phyloP scores from a whole-genome alignment of 2,113 vertebrate genomes.

The Oryzias woworae region DNA sequence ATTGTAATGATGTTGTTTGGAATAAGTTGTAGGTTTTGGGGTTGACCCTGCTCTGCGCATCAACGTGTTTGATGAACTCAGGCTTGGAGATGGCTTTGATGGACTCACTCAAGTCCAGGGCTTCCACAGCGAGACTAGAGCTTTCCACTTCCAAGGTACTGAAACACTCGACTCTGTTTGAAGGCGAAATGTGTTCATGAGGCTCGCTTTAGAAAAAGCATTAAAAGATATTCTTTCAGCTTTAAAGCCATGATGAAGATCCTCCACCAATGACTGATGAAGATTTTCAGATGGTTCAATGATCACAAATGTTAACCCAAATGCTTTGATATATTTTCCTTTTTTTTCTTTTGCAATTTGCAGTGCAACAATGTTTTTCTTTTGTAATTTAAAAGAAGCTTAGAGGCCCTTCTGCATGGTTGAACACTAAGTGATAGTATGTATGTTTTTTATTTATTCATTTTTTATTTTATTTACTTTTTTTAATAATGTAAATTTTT shows the following conservation, averaged over 20 bases:
- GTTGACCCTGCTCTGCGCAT: slow-evolving; percentile 94
- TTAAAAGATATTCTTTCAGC: background rate
- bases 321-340: background rate
- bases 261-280: background rate
- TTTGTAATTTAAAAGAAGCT: slow-evolving; percentile 10
- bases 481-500: too few species aligned
- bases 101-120: slow-evolving; percentile 94
- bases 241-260: background rate
- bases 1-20: slow-evolving; percentile 31
- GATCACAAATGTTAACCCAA: background rate
- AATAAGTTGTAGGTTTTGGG: slow-evolving; percentile 87
- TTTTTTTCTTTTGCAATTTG: background rate
- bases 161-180: slow-evolving; percentile 53
- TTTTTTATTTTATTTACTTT: too few species aligned
- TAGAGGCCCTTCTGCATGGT: slow-evolving; percentile 47
- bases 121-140: slow-evolving; percentile 93
- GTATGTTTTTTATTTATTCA: too few species aligned
- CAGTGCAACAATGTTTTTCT: slow-evolving; percentile 7
- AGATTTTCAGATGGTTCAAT: background rate
- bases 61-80: slow-evolving; percentile 88
- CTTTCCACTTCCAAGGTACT: slow-evolving; percentile 92
- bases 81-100: slow-evolving; percentile 81
- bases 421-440: slow-evolving; percentile 45
- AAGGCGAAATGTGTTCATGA: background rate
- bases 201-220: slow-evolving; percentile 1